A percentile compares a stretch with the other conserved stretches of the same genome.
These are phyloP conservation scores for Mythimna loreyi DNA, from an alignment of 2,888 invertebrate genomes.

Conservation along the genomic window DNA sequence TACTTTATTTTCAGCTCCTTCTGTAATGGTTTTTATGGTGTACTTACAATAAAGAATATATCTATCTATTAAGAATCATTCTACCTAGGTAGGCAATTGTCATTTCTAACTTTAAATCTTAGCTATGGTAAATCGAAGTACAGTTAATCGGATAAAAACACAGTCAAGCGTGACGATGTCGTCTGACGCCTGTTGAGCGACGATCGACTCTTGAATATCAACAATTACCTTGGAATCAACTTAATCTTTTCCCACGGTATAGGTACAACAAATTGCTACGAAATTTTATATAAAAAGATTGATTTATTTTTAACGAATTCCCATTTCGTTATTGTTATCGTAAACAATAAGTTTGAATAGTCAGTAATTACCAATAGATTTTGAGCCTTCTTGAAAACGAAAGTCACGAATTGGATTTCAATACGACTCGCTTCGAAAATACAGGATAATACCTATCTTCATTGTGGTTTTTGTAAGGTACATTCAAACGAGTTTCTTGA, in stretches of 20 bases:
- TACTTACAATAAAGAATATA: no score
- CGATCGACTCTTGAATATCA: slow-evolving; percentile 73
- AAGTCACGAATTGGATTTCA: slow-evolving; percentile 12
- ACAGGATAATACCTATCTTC: background rate
- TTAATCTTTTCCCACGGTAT: slow-evolving; percentile 80
- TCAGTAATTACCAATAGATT: background rate
- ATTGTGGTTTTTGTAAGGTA: background rate
- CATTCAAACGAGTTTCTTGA: background rate
- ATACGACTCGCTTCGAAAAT: background rate
- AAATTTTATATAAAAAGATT: slow-evolving; percentile 10
- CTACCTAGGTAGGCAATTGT: background rate
- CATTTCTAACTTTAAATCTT: slow-evolving; percentile 19
- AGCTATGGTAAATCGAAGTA: slow-evolving; percentile 44
- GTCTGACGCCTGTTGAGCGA: slow-evolving; percentile 79
- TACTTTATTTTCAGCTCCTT: no score
- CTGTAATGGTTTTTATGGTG: no score
- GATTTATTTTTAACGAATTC: slow-evolving; percentile 15
- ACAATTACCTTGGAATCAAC: slow-evolving; percentile 76
- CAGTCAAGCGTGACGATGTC: slow-evolving; percentile 79
- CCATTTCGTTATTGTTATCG: slow-evolving; percentile 20
- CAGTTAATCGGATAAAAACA: slow-evolving; percentile 57
- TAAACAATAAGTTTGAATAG: slow-evolving; percentile 20
- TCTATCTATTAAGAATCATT: no score
- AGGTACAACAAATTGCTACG: slow-evolving; percentile 15
- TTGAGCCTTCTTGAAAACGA: background rate